Evolutionary conservation across 1,140 invertebrate species (phyloP).

Genomic region (Drosophila prosaltans): DNA sequence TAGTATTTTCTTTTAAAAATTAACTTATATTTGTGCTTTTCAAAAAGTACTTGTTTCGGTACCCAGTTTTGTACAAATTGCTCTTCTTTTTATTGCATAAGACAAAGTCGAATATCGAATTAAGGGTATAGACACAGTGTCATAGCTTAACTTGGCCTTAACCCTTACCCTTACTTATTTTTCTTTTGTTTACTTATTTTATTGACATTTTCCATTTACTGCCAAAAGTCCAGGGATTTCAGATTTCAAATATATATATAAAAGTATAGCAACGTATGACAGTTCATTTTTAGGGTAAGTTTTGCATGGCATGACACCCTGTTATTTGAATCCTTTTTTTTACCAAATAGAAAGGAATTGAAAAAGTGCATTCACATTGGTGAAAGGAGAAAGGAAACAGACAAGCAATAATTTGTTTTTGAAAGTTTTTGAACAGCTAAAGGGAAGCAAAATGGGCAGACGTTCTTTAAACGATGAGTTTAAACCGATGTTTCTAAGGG

Average conservation of each 20-base stretch:
- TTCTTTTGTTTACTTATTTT: slow-evolving; percentile 14
- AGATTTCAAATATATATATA: slow-evolving; percentile 19
- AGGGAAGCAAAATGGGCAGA: too few relatives aligned
- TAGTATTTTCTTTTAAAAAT: too few relatives aligned
- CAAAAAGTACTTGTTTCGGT: too few relatives aligned
- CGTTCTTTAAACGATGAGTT: too few relatives aligned
- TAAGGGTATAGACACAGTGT: not conserved
- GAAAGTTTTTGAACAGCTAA: not conserved
- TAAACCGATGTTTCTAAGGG: too few relatives aligned
- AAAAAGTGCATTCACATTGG: slow-evolving; percentile 22
- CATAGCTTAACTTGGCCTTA: not conserved
- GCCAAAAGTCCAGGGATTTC: slow-evolving; percentile 28
- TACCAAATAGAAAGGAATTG: not conserved
- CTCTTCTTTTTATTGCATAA: too few relatives aligned
- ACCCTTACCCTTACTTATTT: slow-evolving; percentile 16
- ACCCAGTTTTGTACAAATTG: too few relatives aligned
- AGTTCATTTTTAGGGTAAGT: slow-evolving; percentile 54
- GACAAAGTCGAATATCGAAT: too few relatives aligned
- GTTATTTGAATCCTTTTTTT: not conserved
- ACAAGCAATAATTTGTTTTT: slow-evolving; percentile 2
- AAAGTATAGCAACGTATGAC: slow-evolving; percentile 36
- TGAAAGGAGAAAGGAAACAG: not conserved
- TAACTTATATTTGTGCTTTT: too few relatives aligned
- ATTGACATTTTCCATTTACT: slow-evolving; percentile 76
- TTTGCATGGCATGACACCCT: not conserved